Evolutionary conservation across 2,888 invertebrate genomes (phyloP).

Genomic region (Acanthococcus lagerstroemiae): DNA sequence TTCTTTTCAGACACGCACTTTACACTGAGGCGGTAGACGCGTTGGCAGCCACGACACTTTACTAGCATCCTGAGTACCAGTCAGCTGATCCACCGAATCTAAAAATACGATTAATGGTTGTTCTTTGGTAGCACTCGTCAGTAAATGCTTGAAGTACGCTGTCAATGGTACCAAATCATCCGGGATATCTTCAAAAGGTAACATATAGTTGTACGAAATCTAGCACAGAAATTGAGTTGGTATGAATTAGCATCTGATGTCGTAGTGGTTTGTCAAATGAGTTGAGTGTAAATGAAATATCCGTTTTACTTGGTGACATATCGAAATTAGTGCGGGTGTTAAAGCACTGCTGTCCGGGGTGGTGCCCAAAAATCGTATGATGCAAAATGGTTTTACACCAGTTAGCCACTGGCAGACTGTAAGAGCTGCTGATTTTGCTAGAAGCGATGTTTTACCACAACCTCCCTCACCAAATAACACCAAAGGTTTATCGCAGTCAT

Average conservation of each 20-base stretch:
- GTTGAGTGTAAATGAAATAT: background rate
- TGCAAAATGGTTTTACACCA: slow-evolving; percentile 62
- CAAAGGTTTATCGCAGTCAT: slow-evolving; percentile 74
- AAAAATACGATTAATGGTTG: slow-evolving; percentile 84
- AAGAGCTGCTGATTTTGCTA: slow-evolving; percentile 82
- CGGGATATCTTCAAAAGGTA: slow-evolving; percentile 87
- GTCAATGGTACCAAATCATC: slow-evolving; percentile 92
- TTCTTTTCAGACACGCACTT: too few species aligned
- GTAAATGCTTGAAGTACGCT: slow-evolving; percentile 87
- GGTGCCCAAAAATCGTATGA: slow-evolving; percentile 88
- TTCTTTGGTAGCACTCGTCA: slow-evolving; percentile 67
- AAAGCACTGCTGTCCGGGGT: slow-evolving; percentile 94
- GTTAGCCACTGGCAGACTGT: slow-evolving; percentile 61
- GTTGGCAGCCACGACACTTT: slow-evolving; percentile 95
- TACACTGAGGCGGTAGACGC: slow-evolving; percentile 74
- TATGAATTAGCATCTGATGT: background rate
- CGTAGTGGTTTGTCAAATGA: background rate
- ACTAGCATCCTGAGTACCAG: slow-evolving; percentile 86
- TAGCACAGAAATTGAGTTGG: slow-evolving; percentile 43
- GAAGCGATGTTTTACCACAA: slow-evolving; percentile 91
- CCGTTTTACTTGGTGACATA: slow-evolving; percentile 77
- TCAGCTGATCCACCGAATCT: slow-evolving; percentile 94
- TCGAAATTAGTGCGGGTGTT: slow-evolving; percentile 85
- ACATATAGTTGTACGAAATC: slow-evolving; percentile 84
- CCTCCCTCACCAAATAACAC: slow-evolving; percentile 93